Evolutionary conservation across 2,113 vertebrate genomes (phyloP), one percentile per base, ranked within the genome.

Genomic region (Vulpes ferrilata): DNA sequence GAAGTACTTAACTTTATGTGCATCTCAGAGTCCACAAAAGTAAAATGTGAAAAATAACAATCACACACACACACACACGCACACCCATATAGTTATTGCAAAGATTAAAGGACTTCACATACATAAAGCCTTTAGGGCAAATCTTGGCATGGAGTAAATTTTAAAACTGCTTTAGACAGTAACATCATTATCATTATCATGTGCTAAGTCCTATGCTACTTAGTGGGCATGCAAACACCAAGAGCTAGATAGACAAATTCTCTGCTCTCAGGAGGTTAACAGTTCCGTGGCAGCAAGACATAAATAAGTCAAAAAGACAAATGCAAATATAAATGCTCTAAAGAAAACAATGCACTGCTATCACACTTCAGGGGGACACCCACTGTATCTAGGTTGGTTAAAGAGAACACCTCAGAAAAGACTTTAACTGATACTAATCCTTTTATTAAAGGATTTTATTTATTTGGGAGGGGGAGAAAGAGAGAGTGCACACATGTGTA

Each of bases 11-110:
- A 94, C 12, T n/a, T 82, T 11, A 59, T 53, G 35, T 93, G 10
- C 7, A 57, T 79, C 48, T 95, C 90, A 76, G 81, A 83, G 55
- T 90, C 19, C 57, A 82, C 17, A 74, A 79, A 73, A 93, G 71
- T 73, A 57, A 78, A 93, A 55, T 3, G 19, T 22, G 22, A 65
- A 93, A 73, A 90, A 87, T 48, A 90, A 30, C 35, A 6, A 59
- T 32, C 25, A 43, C 16, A 67, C 53, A 35, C 16, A 48, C 16
- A 48, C 12, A 48, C 12, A n/a, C 20, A 62, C 35, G 38, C 7
- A 67, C 5, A 59, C 32, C 76, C 53, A 48, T 23, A 79, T 3
- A 65, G 10, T 53, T 67, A 93, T 64, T 43, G 2, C 71, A 62
- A 88, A 2, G 69, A 90, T 95, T 64, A 69, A 64, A 57, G 59